These are phyloP conservation scores for Carcharodon carcharias DNA, from an alignment of 2,797 vertebrate species.

Conservation along the genomic window DNA sequence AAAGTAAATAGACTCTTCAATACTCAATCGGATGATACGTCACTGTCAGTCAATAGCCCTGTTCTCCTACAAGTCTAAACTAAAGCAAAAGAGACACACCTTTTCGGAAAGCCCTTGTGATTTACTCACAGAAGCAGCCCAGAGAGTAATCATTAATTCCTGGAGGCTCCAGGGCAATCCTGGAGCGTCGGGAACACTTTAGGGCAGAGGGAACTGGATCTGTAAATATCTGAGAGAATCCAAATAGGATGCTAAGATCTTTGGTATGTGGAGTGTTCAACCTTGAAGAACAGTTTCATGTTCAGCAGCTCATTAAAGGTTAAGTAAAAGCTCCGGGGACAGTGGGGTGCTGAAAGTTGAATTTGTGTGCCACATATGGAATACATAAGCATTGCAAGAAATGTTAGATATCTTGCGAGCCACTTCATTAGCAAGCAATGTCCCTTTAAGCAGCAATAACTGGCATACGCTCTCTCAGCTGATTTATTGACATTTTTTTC, in stretches of 20 bases:
- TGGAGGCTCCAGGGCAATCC: not conserved
- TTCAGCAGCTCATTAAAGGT: not conserved
- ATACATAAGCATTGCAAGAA: not conserved
- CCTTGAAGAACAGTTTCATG: not conserved
- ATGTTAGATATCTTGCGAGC: not conserved
- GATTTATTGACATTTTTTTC: slow-evolving; percentile 7
- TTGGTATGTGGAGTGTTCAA: not conserved
- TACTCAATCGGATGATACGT: not conserved
- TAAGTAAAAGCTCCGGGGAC: not conserved
- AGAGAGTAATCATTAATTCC: not conserved
- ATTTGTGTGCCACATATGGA: not conserved
- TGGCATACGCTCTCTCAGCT: not conserved
- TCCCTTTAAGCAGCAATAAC: not conserved
- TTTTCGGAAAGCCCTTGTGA: too few relatives aligned
- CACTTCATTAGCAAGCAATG: not conserved
- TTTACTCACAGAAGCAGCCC: not conserved
- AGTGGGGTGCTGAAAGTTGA: not conserved
- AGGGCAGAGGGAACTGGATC: not conserved
- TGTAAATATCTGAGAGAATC: not conserved
- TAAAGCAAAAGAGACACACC: not conserved
- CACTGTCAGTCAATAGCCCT: not conserved
- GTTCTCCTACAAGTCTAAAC: not conserved
- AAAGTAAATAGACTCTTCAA: not conserved
- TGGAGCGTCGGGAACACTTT: not conserved
- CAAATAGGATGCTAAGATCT: not conserved